Percentiles rank a stretch among this genome's conserved stretches.
phyloP scores from a whole-genome alignment of 2,797 vertebrate genomes.

The Aldrovandia affinis region DNA sequence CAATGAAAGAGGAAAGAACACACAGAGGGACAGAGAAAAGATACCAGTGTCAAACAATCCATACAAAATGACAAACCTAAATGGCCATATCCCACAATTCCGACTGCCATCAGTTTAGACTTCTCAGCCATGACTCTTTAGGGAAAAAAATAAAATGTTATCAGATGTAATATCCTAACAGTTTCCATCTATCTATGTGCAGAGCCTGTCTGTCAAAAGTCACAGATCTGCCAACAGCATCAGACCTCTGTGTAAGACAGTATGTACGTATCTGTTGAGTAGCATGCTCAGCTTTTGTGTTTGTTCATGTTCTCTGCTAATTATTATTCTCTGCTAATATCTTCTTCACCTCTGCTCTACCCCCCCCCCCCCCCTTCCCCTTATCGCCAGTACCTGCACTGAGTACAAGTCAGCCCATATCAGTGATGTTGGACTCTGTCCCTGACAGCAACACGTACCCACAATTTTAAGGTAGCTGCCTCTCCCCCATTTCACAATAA shows the following conservation, averaged over 20 bases:
- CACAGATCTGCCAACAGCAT: no score
- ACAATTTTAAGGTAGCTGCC: constrained; percentile 3
- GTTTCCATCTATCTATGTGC: not conserved
- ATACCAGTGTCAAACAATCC: not conserved
- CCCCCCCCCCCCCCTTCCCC: not conserved
- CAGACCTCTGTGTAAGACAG: not conserved
- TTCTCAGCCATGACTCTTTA: constrained; percentile 57
- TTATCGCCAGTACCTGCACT: constrained; percentile 25
- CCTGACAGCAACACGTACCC: not conserved
- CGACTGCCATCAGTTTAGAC: constrained; percentile 59
- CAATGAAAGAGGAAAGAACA: not conserved
- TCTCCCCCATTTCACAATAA: constrained; percentile 32
- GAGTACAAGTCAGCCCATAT: constrained; percentile 20
- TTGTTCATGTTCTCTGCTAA: not conserved
- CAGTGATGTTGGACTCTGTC: constrained; percentile 1
- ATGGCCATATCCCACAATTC: constrained; percentile 78
- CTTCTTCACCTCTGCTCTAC: not conserved
- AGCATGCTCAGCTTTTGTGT: not conserved
- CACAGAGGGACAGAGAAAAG: not conserved
- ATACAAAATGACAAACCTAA: constrained; percentile 63
- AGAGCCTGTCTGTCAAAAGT: not conserved
- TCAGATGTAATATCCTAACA: not conserved
- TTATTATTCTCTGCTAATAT: not conserved
- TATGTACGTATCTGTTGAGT: not conserved
- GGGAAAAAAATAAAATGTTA: not conserved